These are phyloP conservation scores for Leptopilina syphax DNA, from an alignment of 2,888 invertebrate species.

Conservation along the genomic window DNA sequence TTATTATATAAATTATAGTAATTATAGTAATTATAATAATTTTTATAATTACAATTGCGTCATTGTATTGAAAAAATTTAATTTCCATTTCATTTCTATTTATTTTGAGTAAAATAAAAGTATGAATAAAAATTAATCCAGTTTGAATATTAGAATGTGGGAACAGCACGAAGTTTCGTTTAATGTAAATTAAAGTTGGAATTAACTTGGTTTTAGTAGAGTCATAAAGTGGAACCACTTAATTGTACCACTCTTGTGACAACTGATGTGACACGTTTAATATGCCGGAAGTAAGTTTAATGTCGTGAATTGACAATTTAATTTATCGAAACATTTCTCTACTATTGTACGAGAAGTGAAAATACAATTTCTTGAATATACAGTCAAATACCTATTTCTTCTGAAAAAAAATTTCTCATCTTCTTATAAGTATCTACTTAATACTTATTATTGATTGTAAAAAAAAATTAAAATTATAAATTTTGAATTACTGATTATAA, in stretches of 20 bases:
- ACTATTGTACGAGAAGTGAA: slow-evolving; percentile 1
- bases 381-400: neutral
- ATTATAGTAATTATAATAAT: too few relatives aligned
- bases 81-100: too few relatives aligned
- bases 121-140: too few relatives aligned
- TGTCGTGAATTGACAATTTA: slow-evolving; percentile 25
- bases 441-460: too few relatives aligned
- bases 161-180: neutral
- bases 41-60: too few relatives aligned
- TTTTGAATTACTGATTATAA: too few relatives aligned
- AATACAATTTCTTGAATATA: slow-evolving; percentile 19
- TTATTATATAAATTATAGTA: too few relatives aligned
- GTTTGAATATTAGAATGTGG: neutral
- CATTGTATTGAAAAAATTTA: too few relatives aligned
- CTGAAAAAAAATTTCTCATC: too few relatives aligned
- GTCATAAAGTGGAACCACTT: slow-evolving; percentile 10
- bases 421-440: too few relatives aligned
- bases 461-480: too few relatives aligned
- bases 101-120: too few relatives aligned
- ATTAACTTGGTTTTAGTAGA: slow-evolving; percentile 14
- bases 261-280: slow-evolving; percentile 1
- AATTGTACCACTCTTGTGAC: slow-evolving; percentile 8
- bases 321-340: slow-evolving; percentile 8
- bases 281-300: slow-evolving; percentile 11
- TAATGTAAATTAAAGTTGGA: slow-evolving; percentile 3